phyloP scores from a whole-genome alignment of 2,888 invertebrate species.

The Galeruca laticollis region DNA sequence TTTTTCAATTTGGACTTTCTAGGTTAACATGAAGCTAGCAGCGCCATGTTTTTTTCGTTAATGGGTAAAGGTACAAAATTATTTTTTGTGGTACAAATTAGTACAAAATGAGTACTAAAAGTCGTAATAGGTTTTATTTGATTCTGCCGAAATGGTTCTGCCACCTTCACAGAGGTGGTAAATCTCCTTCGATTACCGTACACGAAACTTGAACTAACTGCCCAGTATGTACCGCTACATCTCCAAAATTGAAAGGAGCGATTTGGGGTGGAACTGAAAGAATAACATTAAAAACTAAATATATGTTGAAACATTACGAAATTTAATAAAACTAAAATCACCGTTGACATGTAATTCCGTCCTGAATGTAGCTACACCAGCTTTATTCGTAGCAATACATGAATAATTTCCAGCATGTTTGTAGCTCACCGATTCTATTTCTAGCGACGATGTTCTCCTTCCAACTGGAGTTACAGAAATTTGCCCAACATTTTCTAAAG shows the following conservation, averaged over 20 bases:
- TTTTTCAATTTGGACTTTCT: too few relatives aligned
- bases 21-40: too few relatives aligned
- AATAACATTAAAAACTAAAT: constrained; percentile 23
- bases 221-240: constrained; percentile 72
- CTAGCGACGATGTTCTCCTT: constrained; percentile 75
- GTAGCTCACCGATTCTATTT: constrained; percentile 70
- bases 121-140: too few relatives aligned
- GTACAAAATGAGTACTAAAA: too few relatives aligned
- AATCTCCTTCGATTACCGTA: constrained; percentile 75
- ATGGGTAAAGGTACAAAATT: too few relatives aligned
- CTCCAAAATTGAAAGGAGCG: constrained; percentile 75
- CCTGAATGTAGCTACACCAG: constrained; percentile 68
- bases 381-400: constrained; percentile 70
- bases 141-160: too few relatives aligned
- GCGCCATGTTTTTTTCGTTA: too few relatives aligned
- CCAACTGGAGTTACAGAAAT: constrained; percentile 73
- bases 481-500: constrained; percentile 68
- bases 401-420: constrained; percentile 72
- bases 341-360: constrained; percentile 71
- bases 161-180: too few relatives aligned
- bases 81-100: too few relatives aligned
- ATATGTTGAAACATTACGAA: background rate
- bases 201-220: constrained; percentile 76
- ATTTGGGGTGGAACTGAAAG: constrained; percentile 75
- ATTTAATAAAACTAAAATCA: constrained; percentile 53